These are phyloP conservation scores for Steinernema scapterisci DNA, from an alignment of 2,888 invertebrate genomes.

Conservation along the genomic window DNA sequence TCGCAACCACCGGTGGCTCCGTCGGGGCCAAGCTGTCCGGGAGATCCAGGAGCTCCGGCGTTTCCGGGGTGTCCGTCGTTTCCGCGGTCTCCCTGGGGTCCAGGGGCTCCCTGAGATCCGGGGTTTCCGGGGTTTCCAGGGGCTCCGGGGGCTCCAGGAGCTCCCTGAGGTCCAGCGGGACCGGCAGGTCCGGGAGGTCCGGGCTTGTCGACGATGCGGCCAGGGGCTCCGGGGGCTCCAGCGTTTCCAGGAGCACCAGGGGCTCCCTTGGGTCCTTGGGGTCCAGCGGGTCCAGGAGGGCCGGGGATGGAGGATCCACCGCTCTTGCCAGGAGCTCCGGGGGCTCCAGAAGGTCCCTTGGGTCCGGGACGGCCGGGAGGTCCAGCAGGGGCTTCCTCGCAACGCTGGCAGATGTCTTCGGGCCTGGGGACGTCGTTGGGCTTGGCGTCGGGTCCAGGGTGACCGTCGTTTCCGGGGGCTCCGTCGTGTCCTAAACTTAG, in stretches of 20 bases:
- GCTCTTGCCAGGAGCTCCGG: conserved; percentile 49
- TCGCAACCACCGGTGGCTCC: conserved; percentile 33
- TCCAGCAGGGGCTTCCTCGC: conserved; percentile 55
- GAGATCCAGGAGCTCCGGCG: conserved; percentile 34
- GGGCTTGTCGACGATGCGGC: background rate
- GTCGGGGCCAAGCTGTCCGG: conserved; percentile 31
- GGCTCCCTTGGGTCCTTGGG: conserved; percentile 34
- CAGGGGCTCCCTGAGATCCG: conserved; percentile 33
- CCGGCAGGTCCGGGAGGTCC: conserved; percentile 42
- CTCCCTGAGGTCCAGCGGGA: conserved; percentile 33
- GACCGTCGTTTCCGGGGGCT: conserved; percentile 55
- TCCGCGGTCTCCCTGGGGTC: conserved; percentile 33
- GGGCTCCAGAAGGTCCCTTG: conserved; percentile 46
- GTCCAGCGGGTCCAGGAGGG: conserved; percentile 15
- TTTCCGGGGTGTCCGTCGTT: conserved; percentile 35
- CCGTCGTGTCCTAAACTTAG: conserved; percentile 50
- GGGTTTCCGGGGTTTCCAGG: conserved; percentile 34
- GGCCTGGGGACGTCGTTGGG: conserved; percentile 43
- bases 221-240: conserved; percentile 40
- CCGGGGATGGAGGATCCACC: conserved; percentile 47
- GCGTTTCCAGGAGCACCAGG: conserved; percentile 40
- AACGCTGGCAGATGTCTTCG: conserved; percentile 56
- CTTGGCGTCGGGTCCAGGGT: conserved; percentile 47
- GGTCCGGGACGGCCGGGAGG: conserved; percentile 53
- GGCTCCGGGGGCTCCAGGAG: conserved; percentile 30